Base-by-base conservation (phyloP, 2,113 vertebrate genomes). In the Dasyornis broadbenti region DNA sequence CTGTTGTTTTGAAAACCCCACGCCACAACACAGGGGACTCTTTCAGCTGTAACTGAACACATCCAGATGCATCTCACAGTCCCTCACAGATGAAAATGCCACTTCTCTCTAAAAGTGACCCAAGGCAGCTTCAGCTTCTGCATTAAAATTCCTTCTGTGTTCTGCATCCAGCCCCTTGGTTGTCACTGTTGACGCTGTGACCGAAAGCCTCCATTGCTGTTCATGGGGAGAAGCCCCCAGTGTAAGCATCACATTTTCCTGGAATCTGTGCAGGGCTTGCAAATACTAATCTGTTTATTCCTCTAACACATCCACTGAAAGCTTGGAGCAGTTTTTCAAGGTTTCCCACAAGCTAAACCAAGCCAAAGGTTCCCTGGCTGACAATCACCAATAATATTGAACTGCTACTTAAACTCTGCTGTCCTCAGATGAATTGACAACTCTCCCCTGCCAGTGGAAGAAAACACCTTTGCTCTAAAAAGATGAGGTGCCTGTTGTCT, bases 251-350 rank as follows among this genome's bases (percentile, higher is more conserved):
- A 94, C 53, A 27, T 96, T 94, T 97, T 96, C 92, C 95, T 97
- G 95, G 97, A 98, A 97, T 97, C 83, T 94, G 70, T 22, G 40
- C 78, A 92, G 57, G 76, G 90, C 86, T 96, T 86, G 90, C 56
- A 59, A 63, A 85, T 93, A 72, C 73, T 63, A 81, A 80, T 75
- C 60, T 95, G 61, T 91, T 81, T 94, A 80, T 91, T 96, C 95
- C 61, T 73, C 56, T 92, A 73, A 72, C 19, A 33, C 72, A 82
- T 65, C 94, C 79, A 63, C 44, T 82, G 86, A 50, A 71, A 75
- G 59, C 70, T 89, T 22, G 2, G 47, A 73, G 71, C 45, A 50
- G 33, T 35, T 82, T 94, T 83, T 89, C 52, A 71, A 83, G 44
- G 42, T 75, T 69, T 89, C 60, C 77, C 54, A 61, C 81, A 81